Evolutionary conservation across 2,797 vertebrate species (phyloP), one percentile per base, ranked within the genome.

Genomic region (Pseudochaenichthys georgianus): DNA sequence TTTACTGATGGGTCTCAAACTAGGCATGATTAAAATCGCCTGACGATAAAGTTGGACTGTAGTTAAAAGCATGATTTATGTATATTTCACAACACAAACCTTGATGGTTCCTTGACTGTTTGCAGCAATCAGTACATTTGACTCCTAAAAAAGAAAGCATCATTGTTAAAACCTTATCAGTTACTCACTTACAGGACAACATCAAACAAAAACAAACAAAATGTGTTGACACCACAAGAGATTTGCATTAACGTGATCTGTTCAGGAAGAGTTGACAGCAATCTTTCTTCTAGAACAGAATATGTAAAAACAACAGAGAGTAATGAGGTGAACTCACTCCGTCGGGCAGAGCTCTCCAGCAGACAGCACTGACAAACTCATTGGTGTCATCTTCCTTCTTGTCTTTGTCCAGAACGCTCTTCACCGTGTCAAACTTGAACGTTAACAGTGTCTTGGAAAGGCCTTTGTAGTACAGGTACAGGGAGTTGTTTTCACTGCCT

Each of bases 31-130:
- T 19, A 15, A 2, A 51, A 31, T 59, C 54, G 38, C 34, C 45
- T 10, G 0, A 3, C 48, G 16, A 19, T 9, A n/a, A 17, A n/a
- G 34, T 2, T 3, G 15, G 10, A 8, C 6, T 8, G n/a, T 4
- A 21, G 9, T 31, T 65, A 13, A 41, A 21, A 28, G 2, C 4
- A 5, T 13, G 10, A 64, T 45, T 69, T 28, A 47, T 12, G 4
- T 9, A n/a, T 3, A 47, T 53, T 57, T 45, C 4, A 67, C 42
- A 77, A 66, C 34, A 83, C 96, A 94, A 93, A 98, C 98, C 98
- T 99, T 99, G 93, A 99, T 99, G 93, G 98, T 99, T 96, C 98
- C 98, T 96, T 99, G 98, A 96, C 98, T 99, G 96, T 99, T 99
- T 92, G 98, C 98, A 95, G 98, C 98, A 90, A 99, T 99, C 92